Evolutionary conservation across 64 coral and sea anemone species (phyloP), one percentile per base, ranked within the genome.

Genomic region (Porites australiensis): DNA sequence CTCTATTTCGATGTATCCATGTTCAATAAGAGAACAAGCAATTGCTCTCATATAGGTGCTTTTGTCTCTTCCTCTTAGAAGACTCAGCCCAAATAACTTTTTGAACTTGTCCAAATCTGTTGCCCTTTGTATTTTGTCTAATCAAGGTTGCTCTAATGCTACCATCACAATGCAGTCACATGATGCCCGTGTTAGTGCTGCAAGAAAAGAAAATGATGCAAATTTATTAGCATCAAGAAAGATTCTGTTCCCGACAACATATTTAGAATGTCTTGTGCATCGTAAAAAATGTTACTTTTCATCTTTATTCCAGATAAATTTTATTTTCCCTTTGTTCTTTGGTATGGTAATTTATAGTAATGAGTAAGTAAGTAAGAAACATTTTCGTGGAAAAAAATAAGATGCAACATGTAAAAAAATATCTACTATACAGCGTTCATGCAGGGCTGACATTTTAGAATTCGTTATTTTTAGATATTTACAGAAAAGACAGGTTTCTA

Each of bases 151-250:
- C 20, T 88, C 71, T 43, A 88, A 75, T 45, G 50, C 68, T 19
- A 72, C 86, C 54, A 88, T 43, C 4, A 75, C 66, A 75, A 88
- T 75, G 14, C 54, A 74, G 55, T 88, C 58, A 45, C 86, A 88
- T 18, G 66, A 72, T 54, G 20, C 86, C 72, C 76, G 86, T 60
- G 86, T 88, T 67, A 88, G 72, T 72, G 8, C 86, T 88, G 77
- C 54, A 59, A 73, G 70, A 69, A 50, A 86, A 53, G 45, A 46
- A 57, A 84, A 14, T 27, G n/a, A 70, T 3, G 64, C 64, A 70
- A 70, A 70, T 20, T 5, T 70, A 70, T 70, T 70, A 70, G 68
- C 21, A 70, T 27, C 10, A 70, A 70, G 44, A 27, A 70, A 27
- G 8, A 10, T 70, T 7, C 21, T 70, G 68, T 70, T 70, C 68